Percentiles rank a stretch among this genome's conserved stretches.
Evolutionary conservation across 2,113 vertebrate genomes (phyloP).

Genomic region (Glareola pratincola): DNA sequence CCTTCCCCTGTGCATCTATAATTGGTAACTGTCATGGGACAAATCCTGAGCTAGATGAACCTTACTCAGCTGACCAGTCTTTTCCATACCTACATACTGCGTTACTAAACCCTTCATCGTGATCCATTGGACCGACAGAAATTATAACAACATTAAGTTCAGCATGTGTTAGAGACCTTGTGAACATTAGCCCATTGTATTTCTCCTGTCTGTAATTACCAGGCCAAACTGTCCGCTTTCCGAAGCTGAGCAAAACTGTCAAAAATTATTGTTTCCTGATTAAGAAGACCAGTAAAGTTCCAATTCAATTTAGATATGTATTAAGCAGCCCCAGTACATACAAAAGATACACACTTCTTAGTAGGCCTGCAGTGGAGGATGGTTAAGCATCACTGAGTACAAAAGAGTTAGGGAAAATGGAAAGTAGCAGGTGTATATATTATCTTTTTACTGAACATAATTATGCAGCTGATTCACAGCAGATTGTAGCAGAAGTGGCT

Average conservation of each 20-base stretch:
- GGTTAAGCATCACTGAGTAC: background rate
- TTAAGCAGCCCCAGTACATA: background rate
- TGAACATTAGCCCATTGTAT: background rate
- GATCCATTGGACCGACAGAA: background rate
- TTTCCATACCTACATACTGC: background rate
- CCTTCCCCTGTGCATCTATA: background rate
- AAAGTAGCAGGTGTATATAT: slow-evolving; percentile 3
- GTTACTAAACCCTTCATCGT: background rate
- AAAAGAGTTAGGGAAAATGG: background rate
- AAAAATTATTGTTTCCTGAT: background rate
- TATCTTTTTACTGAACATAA: background rate
- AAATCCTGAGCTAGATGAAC: background rate
- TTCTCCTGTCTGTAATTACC: background rate
- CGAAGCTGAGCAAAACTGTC: background rate
- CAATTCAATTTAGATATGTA: background rate
- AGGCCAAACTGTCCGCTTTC: background rate
- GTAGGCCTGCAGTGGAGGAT: background rate
- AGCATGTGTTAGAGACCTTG: background rate
- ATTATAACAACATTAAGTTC: background rate
- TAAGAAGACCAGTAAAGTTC: background rate
- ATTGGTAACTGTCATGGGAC: background rate
- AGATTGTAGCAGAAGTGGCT: slow-evolving; percentile 35
- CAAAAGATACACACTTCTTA: background rate
- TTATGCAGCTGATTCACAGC: background rate
- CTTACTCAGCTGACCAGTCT: background rate